A percentile compares a stretch with the other conserved stretches of the same genome.
Conservation (phyloP, 2,888 invertebrate species). For the Plebejus argus region DNA sequence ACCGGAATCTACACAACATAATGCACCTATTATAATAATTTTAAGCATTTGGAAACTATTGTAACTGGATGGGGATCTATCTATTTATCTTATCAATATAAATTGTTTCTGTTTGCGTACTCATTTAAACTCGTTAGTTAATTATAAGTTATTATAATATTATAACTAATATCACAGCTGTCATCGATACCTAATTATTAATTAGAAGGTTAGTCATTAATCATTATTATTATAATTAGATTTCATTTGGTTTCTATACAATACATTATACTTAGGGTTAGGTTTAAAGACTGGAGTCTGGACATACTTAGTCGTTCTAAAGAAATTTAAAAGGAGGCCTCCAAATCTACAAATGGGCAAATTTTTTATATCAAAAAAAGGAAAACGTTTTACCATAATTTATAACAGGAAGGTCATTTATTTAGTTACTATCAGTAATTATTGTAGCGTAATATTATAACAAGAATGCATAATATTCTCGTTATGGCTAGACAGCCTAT, state of each 20-base stretch:
- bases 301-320: not conserved
- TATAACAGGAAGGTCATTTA: not conserved
- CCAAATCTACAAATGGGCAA: not conserved
- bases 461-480: no score
- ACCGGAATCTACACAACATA: not conserved
- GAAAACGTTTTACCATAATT: not conserved
- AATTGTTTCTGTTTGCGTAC: constrained; percentile 1
- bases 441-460: no score
- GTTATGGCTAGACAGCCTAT: not conserved
- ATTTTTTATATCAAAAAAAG: not conserved
- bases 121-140: not conserved
- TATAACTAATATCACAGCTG: not conserved
- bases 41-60: not conserved
- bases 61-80: not conserved
- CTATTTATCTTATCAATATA: constrained; percentile 14
- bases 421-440: not conserved
- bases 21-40: not conserved
- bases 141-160: constrained; percentile 3
- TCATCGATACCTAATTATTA: not conserved
- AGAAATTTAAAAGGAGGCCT: not conserved
- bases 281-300: not conserved
- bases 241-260: not conserved
- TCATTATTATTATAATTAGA: not conserved
- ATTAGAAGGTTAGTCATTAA: not conserved
- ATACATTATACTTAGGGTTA: not conserved